Conservation (phyloP, 2,888 invertebrate species). For the Abrostola tripartita region DNA sequence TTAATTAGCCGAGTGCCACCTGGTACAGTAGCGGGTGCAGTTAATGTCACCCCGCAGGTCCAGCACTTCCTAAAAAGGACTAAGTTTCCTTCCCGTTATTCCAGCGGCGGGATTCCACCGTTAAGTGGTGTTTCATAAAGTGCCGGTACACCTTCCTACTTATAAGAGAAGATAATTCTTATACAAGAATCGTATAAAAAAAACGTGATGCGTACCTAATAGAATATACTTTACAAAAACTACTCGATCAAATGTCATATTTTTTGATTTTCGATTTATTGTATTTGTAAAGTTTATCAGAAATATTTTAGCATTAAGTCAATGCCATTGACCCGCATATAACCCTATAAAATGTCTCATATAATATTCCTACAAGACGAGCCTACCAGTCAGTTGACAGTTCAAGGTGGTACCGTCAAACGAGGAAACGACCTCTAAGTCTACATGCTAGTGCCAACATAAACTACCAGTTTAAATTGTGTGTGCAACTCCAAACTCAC, state of each 20-base stretch:
- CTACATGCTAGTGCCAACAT: conserved; percentile 31
- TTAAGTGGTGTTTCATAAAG: conserved; percentile 68
- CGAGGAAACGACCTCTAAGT: conserved; percentile 75
- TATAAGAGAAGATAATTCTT: conserved; percentile 31
- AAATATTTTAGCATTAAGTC: too few species aligned
- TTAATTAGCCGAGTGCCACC: conserved; percentile 68
- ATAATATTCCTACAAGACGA: conserved; percentile 21
- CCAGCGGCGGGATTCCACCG: conserved; percentile 71
- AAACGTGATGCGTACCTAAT: conserved; percentile 11
- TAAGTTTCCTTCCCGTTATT: conserved; percentile 80
- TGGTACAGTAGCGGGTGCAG: conserved; percentile 62
- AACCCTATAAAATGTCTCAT: conserved; percentile 29
- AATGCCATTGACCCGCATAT: conserved; percentile 23
- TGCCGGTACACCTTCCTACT: conserved; percentile 22
- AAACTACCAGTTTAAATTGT: conserved; percentile 21
- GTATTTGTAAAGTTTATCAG: too few species aligned
- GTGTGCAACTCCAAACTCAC: conserved; percentile 17
- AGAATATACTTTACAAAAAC: background rate
- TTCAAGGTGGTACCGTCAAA: conserved; percentile 70
- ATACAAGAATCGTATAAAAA: conserved; percentile 34
- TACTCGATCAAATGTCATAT: too few species aligned
- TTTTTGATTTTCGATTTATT: too few species aligned
- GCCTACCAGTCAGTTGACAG: conserved; percentile 54
- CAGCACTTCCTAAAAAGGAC: conserved; percentile 80
- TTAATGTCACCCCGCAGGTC: conserved; percentile 60